Base-by-base conservation (phyloP, 2,797 vertebrate genomes). In the Mionectes olivaceus region DNA sequence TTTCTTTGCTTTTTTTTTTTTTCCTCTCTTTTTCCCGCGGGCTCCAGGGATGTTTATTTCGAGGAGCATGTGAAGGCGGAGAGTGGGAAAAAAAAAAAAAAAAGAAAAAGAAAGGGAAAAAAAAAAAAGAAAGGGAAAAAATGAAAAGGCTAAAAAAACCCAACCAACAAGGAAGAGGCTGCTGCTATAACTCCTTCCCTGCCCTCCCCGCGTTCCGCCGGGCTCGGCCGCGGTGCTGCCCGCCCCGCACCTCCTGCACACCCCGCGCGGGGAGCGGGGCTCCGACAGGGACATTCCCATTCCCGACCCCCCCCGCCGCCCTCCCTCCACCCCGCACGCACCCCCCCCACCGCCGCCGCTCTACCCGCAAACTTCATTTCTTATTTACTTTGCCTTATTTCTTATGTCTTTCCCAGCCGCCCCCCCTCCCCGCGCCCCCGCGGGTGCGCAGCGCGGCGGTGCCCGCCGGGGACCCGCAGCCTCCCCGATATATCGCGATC, bases 331-430 rank as follows among this genome's bases (percentile, higher is more conserved):
- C 39, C 17, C 28, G 10, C 94, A 65, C 44, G n/a, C n/a, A n/a
- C 25, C 33, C 79, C 3, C 49, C 16, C 7, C 30, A 19, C 57
- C n/a, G 47, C 73, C 35, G 77, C 88, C 43, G 49, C 44, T 44
- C 19, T 17, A 25, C 67, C 75, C 32, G 53, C 85, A 93, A 94
- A 95, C 69, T 96, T 95, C 30, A 22, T 28, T 44, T n/a, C 19
- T 17, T 14, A 39, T 47, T 57, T 17, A n/a, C 53, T 68, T 57
- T 57, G 22, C 52, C 43, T 11, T 39, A 33, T 68, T 69, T 59
- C 41, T 13, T 11, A 18, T 41, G 68, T 49, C 2, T 89, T 93
- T 89, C n/a, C n/a, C n/a, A n/a, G n/a, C n/a, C n/a, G n/a, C 57
- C 56, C 30, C 5, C 14, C 35, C 19, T 7, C 56, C 47, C 33